Conservation (phyloP, 2,113 vertebrate genomes). For the Salvator merianae region DNA sequence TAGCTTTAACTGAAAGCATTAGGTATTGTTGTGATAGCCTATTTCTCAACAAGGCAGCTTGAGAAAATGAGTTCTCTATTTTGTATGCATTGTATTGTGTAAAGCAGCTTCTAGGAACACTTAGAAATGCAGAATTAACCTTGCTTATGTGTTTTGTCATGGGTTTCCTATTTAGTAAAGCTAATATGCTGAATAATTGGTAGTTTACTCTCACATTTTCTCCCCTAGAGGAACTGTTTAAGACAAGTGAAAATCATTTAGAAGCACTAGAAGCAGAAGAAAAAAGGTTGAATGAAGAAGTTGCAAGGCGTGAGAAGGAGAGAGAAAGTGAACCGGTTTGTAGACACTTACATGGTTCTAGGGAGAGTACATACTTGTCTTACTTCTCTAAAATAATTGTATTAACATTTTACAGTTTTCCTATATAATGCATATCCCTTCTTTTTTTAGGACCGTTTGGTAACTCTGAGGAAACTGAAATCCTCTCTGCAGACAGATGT, state of each 20-base stretch:
- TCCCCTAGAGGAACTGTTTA: slow-evolving; percentile 85
- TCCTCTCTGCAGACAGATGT: slow-evolving; percentile 83
- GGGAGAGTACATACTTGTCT: neutral
- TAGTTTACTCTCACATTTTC: slow-evolving; percentile 20
- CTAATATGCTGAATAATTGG: neutral
- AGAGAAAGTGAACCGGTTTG: slow-evolving; percentile 86
- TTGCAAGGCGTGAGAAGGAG: slow-evolving; percentile 87
- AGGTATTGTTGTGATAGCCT: neutral
- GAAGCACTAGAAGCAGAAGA: slow-evolving; percentile 80
- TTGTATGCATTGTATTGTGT: neutral
- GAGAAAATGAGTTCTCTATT: neutral
- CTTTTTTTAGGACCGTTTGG: slow-evolving; percentile 84
- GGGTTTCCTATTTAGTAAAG: neutral
- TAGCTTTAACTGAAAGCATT: too few species aligned
- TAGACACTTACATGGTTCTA: slow-evolving; percentile 39
- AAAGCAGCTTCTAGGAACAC: neutral
- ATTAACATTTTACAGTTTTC: neutral
- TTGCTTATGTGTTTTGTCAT: neutral
- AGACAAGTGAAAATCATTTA: slow-evolving; percentile 84
- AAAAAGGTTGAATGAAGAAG: slow-evolving; percentile 81
- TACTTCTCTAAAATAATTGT: neutral
- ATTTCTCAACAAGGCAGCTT: neutral
- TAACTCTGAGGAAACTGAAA: slow-evolving; percentile 83
- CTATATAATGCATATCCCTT: neutral
- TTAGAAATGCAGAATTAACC: neutral